Conservation (phyloP, 2,113 vertebrate genomes). For the Eonycteris spelaea region DNA sequence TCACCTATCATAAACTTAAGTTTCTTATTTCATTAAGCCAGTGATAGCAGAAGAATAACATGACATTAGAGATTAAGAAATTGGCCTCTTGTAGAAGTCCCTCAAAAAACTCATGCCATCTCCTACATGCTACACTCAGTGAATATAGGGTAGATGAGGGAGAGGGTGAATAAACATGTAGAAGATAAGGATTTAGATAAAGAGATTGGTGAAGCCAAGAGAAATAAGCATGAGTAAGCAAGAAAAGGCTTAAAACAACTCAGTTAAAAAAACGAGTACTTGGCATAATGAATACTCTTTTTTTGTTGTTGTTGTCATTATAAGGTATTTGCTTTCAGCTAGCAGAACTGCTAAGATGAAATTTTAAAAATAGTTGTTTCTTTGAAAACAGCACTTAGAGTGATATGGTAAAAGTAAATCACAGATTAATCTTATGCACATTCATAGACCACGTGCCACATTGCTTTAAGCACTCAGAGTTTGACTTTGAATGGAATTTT, state of each 20-base stretch:
- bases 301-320: background rate
- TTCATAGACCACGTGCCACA: background rate
- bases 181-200: background rate
- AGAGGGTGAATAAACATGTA: background rate
- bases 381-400: background rate
- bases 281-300: background rate
- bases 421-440: background rate
- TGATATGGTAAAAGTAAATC: background rate
- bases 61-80: background rate
- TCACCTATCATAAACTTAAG: background rate
- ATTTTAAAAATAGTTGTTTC: background rate
- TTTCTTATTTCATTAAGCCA: background rate
- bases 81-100: background rate
- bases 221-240: background rate
- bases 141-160: background rate
- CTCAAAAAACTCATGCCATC: background rate
- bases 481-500: conserved; percentile 15
- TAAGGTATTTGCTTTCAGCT: background rate
- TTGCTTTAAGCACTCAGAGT: background rate
- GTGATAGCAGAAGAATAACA: background rate
- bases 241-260: background rate
- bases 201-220: background rate
- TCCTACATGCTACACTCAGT: background rate
- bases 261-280: background rate
- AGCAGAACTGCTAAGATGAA: background rate